These are phyloP conservation scores for Drosophila arawakana DNA, from an alignment of 1,140 invertebrate species.

Conservation along the genomic window DNA sequence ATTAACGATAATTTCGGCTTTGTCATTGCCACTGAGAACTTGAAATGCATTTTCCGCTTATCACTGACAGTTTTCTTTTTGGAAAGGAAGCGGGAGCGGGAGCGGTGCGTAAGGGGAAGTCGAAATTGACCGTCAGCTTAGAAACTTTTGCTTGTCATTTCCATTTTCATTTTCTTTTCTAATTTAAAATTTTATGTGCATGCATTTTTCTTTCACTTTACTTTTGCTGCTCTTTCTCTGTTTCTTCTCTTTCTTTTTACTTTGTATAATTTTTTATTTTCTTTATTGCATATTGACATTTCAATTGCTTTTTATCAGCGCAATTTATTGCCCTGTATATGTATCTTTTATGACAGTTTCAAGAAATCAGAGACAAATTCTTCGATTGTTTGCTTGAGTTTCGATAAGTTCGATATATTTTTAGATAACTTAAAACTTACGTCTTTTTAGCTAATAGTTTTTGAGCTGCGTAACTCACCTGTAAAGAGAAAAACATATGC, in stretches of 20 bases:
- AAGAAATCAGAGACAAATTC: constrained; percentile 17
- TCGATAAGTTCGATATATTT: constrained; percentile 11
- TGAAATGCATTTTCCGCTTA: constrained; percentile 36
- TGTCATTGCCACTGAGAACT: constrained; percentile 18
- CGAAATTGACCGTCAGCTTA: constrained; percentile 35
- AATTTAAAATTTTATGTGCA: constrained; percentile 41
- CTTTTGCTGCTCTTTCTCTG: constrained; percentile 11
- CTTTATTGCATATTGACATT: constrained; percentile 51
- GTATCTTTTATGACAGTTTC: constrained; percentile 21
- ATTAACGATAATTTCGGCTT: constrained; percentile 29
- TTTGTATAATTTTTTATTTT: constrained; percentile 11
- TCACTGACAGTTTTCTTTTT: constrained; percentile 14
- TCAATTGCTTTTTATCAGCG: constrained; percentile 58
- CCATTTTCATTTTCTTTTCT: constrained; percentile 9
- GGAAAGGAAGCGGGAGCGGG: not conserved
- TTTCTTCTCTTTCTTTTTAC: constrained; percentile 1
- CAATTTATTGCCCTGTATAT: constrained; percentile 28
- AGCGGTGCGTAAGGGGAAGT: not conserved
- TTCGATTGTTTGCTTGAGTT: constrained; percentile 27
- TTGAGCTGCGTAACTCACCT: constrained; percentile 51
- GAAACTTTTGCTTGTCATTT: constrained; percentile 25
- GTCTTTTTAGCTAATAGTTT: constrained; percentile 17
- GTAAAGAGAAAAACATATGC: constrained; percentile 39
- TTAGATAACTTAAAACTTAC: constrained; percentile 2
- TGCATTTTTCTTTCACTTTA: constrained; percentile 42